phyloP scores from a whole-genome alignment of 1,140 invertebrate genomes.

The Ostrea denselamellosa region DNA sequence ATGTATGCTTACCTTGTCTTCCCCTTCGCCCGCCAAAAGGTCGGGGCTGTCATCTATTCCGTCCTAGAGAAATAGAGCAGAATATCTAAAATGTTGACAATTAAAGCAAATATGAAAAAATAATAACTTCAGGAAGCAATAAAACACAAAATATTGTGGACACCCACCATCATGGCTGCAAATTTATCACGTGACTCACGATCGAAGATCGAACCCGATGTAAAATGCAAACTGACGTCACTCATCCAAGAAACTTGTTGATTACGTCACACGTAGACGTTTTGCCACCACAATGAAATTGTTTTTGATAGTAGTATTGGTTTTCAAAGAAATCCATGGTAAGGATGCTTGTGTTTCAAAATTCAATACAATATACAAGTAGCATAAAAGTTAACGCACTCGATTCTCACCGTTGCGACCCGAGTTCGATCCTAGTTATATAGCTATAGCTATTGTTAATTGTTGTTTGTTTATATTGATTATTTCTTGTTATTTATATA shows the following conservation, averaged over 20 bases:
- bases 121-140: constrained; percentile 48
- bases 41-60: constrained; percentile 78
- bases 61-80: constrained; percentile 73
- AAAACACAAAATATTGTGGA: constrained; percentile 51
- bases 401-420: too few relatives aligned
- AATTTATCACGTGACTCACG: constrained; percentile 73
- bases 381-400: too few relatives aligned
- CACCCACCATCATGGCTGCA: constrained; percentile 80
- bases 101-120: constrained; percentile 34
- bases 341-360: background rate
- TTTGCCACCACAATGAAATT: background rate
- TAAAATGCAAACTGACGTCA: background rate
- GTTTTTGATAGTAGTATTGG: background rate
- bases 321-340: background rate
- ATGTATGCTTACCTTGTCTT: constrained; percentile 58
- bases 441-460: too few relatives aligned
- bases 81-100: constrained; percentile 44
- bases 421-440: too few relatives aligned
- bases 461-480: too few relatives aligned
- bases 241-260: background rate
- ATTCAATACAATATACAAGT: too few relatives aligned
- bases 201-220: background rate
- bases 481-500: too few relatives aligned
- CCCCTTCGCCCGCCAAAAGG: constrained; percentile 75
- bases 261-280: background rate